A percentile compares a stretch with the other conserved stretches of the same genome.
phyloP scores from a whole-genome alignment of 2,113 vertebrate genomes.

The Albula glossodonta region DNA sequence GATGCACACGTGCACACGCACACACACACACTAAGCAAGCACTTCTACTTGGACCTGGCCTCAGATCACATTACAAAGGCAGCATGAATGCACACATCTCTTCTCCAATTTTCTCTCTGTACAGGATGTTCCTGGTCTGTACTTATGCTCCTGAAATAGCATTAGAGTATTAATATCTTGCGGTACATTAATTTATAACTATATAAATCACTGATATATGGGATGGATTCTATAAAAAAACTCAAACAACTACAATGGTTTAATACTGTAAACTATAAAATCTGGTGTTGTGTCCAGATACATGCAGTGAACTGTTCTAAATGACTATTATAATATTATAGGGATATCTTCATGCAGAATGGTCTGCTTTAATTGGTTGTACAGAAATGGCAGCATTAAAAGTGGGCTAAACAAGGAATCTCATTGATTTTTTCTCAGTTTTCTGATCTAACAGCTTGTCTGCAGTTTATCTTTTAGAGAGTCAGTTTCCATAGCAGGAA shows the following conservation, averaged over 20 bases:
- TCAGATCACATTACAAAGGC: constrained; percentile 21
- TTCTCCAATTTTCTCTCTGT: background rate
- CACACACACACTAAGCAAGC: background rate
- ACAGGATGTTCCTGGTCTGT: background rate
- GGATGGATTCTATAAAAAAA: background rate
- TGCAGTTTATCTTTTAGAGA: constrained; percentile 3
- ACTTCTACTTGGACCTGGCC: background rate
- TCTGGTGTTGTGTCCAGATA: too few relatives aligned
- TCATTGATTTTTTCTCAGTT: constrained; percentile 22
- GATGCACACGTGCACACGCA: background rate
- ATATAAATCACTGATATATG: background rate
- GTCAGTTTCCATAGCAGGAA: background rate
- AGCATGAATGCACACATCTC: constrained; percentile 3
- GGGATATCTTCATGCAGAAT: background rate
- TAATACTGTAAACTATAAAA: background rate
- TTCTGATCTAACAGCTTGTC: constrained; percentile 16
- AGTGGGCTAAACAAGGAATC: background rate
- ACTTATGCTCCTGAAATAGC: background rate
- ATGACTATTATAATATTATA: background rate
- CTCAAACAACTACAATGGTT: background rate
- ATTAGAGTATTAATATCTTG: background rate
- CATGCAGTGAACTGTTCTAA: too few relatives aligned
- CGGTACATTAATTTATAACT: background rate
- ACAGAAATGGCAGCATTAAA: background rate
- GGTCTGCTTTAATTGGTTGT: background rate